Base-by-base conservation (phyloP, 2,113 vertebrate genomes). In the Lophotis ruficrista region DNA sequence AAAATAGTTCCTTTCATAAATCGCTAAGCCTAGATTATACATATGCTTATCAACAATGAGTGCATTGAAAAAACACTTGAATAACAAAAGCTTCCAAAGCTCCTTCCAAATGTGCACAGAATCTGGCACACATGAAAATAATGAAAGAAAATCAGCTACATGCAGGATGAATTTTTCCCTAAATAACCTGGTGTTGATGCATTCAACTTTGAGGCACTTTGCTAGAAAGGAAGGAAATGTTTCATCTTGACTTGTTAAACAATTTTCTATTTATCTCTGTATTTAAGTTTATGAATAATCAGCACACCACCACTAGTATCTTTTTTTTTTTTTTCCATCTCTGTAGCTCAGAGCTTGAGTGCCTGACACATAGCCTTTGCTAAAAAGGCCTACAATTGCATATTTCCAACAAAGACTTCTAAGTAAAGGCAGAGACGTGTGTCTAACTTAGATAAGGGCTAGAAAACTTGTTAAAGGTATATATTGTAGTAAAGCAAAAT, bases 381-480 rank as follows among this genome's bases (percentile, higher is more conserved):
- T 79, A 70, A 71, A 81, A 58, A 90, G 47, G 66, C 31, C 80
- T 73, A 12, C 56, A 96, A 93, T 70, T 86, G 51, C 23, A 3
- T 38, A 71, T 78, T 95, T 78, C 38, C 60, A 87, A 87, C 38
- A 84, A 83, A 58, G 48, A 78, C 38, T 88, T 89, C 80, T 33
- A 86, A 81, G 90, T n/a, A 53, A 94, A 92, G 58, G 54, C 47
- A 79, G 20, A 76, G 57, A 80, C 0, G 1, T 56, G 50, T 93
- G 94, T 56, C 47, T 68, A 62, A 79, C n/a, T 68, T 69, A 50
- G 93, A 95, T 96, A 96, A 96, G 88, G 56, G 30, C 54, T 56
- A 38, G 90, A 73, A 93, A 89, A 79, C 35, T 76, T 50, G 27
- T 37, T 90, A 53, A 51, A 94, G 71, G 35, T 33, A 31, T 38